Evolutionary conservation across 2,888 invertebrate genomes (phyloP).

Genomic region (Prionchulus punctatus): DNA sequence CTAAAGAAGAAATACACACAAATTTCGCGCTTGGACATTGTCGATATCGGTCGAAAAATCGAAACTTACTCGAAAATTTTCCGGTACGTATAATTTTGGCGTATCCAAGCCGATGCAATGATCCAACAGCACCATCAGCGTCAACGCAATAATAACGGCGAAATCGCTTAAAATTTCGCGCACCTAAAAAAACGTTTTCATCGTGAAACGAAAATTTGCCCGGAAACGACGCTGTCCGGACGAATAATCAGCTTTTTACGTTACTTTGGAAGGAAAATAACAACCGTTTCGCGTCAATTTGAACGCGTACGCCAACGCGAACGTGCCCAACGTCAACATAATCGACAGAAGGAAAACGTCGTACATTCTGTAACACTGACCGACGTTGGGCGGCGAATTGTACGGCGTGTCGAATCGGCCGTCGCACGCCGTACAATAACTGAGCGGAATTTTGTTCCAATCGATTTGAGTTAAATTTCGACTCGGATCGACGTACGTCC

Average conservation of each 20-base stretch:
- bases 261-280: slow-evolving; percentile 80
- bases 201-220: too few species aligned
- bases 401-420: slow-evolving; percentile 52
- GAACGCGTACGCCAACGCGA: slow-evolving; percentile 64
- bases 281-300: slow-evolving; percentile 81
- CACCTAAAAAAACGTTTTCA: slow-evolving; percentile 49
- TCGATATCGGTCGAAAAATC: too few species aligned
- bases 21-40: neutral
- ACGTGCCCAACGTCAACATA: slow-evolving; percentile 77
- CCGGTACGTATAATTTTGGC: slow-evolving; percentile 71
- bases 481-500: too few species aligned
- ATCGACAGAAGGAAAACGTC: slow-evolving; percentile 91
- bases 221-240: too few species aligned
- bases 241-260: too few species aligned
- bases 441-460: slow-evolving; percentile 13
- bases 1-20: too few species aligned
- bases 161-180: slow-evolving; percentile 85
- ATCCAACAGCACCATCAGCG: slow-evolving; percentile 72
- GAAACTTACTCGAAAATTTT: slow-evolving; percentile 22
- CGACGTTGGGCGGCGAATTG: too few species aligned
- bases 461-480: neutral
- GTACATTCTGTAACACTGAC: slow-evolving; percentile 50
- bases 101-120: slow-evolving; percentile 65
- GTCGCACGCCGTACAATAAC: slow-evolving; percentile 24
- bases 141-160: slow-evolving; percentile 85